Evolutionary conservation across 2,113 vertebrate genomes (phyloP).

Genomic region (Gnathonemus echidnorhynchus): DNA sequence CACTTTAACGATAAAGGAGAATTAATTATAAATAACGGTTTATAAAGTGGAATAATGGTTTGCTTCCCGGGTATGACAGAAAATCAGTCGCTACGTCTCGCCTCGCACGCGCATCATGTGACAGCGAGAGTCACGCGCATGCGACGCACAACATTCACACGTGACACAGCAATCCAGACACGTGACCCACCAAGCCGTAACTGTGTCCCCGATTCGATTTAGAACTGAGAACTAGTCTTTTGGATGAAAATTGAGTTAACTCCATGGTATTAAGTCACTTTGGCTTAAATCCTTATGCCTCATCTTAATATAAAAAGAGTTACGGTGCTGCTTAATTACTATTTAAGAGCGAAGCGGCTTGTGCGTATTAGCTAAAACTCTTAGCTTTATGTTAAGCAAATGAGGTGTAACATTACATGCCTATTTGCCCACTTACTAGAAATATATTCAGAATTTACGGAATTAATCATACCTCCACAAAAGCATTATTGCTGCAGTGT

Average conservation of each 20-base stretch:
- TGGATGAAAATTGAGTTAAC: neutral
- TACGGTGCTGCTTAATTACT: neutral
- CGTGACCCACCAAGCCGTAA: neutral
- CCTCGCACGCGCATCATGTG: conserved; percentile 25
- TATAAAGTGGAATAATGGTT: neutral
- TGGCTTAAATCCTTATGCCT: neutral
- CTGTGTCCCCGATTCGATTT: neutral
- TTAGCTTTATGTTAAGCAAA: neutral
- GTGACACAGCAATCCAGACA: conserved; percentile 21
- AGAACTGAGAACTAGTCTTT: neutral
- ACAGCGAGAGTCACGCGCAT: conserved; percentile 34
- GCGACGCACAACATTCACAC: conserved; percentile 5
- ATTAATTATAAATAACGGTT: neutral
- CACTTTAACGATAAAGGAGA: neutral
- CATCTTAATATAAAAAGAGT: neutral
- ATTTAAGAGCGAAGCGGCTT: neutral
- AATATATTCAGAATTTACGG: neutral
- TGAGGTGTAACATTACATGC: neutral
- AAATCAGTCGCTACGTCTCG: neutral
- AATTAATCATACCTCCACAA: neutral
- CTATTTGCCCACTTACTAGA: neutral
- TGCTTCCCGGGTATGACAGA: neutral
- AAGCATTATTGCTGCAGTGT: neutral
- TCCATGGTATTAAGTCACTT: neutral
- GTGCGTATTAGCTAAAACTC: neutral